Base-by-base conservation (phyloP, 1,140 invertebrate genomes). In the Copidosoma floridanum region DNA sequence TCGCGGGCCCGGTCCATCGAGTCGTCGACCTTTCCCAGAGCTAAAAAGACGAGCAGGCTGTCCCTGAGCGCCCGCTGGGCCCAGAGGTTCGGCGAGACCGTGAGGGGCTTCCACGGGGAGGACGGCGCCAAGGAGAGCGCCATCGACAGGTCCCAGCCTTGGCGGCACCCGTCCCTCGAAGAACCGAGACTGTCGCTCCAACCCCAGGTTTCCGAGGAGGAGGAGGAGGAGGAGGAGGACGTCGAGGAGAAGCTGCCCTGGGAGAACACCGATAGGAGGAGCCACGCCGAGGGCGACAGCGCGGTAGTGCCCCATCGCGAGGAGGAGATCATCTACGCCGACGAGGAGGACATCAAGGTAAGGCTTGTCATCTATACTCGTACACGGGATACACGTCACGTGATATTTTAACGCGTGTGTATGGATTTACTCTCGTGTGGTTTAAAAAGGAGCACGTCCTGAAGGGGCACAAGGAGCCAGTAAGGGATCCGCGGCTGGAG, bases 11-110 rank as follows among this genome's bases (percentile, higher is more conserved):
- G 77, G 8, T 78, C 82, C 3, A 71, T 75, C 0, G 83, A 84
- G 11, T 82, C 77, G 14, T 77, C 82, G 0, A 85, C 84, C 0
- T 69, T 81, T 16, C 81, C 81, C 1, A 76, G 84, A 38, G 37
- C 67, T 3, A 73, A 70, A 60, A 84, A 71, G 43, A 72, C 68
- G 10, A 24, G 38, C 0, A 6, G 23, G 2, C 68, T 74, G 0
- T 69, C 80, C 0, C 68, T 83, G n/a, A 73, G 75, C n/a, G 71
- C 73, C 0, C 72, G 75, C 16, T 85, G 83, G 83, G 68, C 78
- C 0, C 79, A 82, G 38, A 74, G 81, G 50, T 85, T 85, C 48
- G 71, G 67, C 0, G 67, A 71, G 2, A 70, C 73, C 0, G 69
- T 71, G 26, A 21, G 38, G 7, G 27, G 12, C 2, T 43, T 50